Evolutionary conservation across 1,140 invertebrate genomes (phyloP), one percentile per base, ranked within the genome.

Genomic region (Zaprionus tsacasi): DNA sequence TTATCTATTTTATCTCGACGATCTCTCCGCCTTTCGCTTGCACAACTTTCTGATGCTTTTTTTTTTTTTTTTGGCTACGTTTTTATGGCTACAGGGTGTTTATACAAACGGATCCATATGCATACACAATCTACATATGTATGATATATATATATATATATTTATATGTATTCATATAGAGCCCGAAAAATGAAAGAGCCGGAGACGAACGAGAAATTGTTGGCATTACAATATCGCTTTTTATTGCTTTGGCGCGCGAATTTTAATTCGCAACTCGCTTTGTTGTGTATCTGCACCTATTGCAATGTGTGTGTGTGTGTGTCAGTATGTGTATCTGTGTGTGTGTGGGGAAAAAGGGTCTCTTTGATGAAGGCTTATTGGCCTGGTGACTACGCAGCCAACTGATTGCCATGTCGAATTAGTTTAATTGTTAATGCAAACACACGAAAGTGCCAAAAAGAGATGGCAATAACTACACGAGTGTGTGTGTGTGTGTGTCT

Each of bases 381-480:
- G 17, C 40, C 40, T 17, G 65, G 70, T 56, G 38, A 73, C 21
- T 73, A 52, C 56, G 55, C 70, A 60, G 64, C 66, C 73, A 69
- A 76, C 68, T 78, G 81, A 81, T 83, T 85, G 83, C 83, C 81
- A 56, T 85, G 76, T 81, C 78, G 70, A 88, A 88, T 88, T 88
- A 89, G 80, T 88, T 88, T 82, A 88, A 88, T 89, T 88, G 83
- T 85, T 79, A 89, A 88, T 71, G 70, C 74, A 83, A 81, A 81
- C 45, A 77, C 25, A 75, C 33, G 55, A 30, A 61, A 48, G 50
- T 38, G 36, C 3, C 30, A 12, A 21, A 40, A 27, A 35, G 33
- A 21, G 17, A 58, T 1, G 56, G 8, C 13, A 25, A 8, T 1
- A 27, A 3, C n/a, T 17, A 30, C n/a, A 5, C 7, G 6, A 2